Base-by-base conservation (phyloP, 2,797 vertebrate species). In the Otus scops region DNA sequence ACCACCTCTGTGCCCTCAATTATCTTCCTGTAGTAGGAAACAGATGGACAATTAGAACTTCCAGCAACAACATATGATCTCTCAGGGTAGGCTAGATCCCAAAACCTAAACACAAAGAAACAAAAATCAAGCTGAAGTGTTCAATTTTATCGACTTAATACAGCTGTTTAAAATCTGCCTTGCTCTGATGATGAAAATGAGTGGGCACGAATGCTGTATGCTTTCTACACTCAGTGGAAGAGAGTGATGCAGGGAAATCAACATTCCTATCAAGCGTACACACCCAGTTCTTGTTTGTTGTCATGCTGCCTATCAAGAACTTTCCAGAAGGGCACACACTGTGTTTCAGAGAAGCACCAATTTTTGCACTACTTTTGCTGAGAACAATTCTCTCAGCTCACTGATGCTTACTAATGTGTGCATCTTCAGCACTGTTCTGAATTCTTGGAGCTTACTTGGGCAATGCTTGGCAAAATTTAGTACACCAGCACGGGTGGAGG, bases 1-100 rank as follows among this genome's bases (percentile, higher is more conserved):
- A 99, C 99, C 10, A 99, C 99, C 82, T 99, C 99, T 0, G 99
- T 99, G 61, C 99, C 99, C 91, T 99, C 99, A 22, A 99, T 99
- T 95, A 99, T 99, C 97, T 99, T 99, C 88, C 99, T 98, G 95
- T 98, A 99, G 98, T 99, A 99, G 47, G 99, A 99, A 48, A 99
- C 99, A 3, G 99, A 99, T 1, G 99, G 98, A 95, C 99, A 99
- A 26, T 98, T 98, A 61, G 98, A 98, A 88, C 99, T 98, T 85
- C 99, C 99, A 0, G 98, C 99, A 47, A 99, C 98, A 79, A 99
- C 96, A n/a, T 99, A 99, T 0, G 99, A 99, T 94, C 99, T 98
- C 96, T 99, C 99, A 14, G 99, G 99, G 84, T 99, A 99, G 19
- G 98, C 99, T 94, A 99, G 85, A 97, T 99, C 99, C 99, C 99